Evolutionary conservation across 2,888 invertebrate genomes (phyloP).

Genomic region (Hypercompe scribonia): DNA sequence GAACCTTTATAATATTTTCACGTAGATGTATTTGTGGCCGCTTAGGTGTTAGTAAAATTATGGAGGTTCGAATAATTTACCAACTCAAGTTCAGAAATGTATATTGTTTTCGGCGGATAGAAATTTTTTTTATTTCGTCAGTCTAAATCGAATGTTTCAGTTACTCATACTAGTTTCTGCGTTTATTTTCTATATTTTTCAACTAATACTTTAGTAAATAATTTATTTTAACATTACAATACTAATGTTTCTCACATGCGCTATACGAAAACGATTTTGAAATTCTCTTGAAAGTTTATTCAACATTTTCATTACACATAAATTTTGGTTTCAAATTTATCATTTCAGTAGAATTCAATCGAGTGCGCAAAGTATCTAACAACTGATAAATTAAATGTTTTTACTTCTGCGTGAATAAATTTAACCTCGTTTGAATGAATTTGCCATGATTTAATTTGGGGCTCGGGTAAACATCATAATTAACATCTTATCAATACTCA

Average conservation of each 20-base stretch:
- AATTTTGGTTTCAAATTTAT: constrained; percentile 3
- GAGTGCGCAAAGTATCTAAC: constrained; percentile 1
- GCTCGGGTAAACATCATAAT: not conserved
- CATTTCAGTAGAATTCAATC: constrained; percentile 3
- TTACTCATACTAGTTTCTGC: not conserved
- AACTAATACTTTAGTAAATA: not conserved
- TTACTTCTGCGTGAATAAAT: not conserved
- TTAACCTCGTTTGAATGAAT: not conserved
- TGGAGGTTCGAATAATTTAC: constrained; percentile 3
- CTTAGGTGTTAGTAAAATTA: constrained; percentile 9
- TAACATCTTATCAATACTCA: not conserved
- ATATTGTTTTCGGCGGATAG: not conserved
- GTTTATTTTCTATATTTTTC: not conserved
- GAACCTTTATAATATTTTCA: constrained; percentile 14
- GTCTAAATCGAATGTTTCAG: not conserved
- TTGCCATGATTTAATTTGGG: not conserved
- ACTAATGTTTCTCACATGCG: not conserved
- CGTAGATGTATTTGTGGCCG: constrained; percentile 3
- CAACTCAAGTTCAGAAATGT: not conserved
- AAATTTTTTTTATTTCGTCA: not conserved
- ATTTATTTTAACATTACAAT: not conserved
- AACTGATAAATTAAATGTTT: constrained; percentile 10
- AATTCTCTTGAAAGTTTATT: not conserved
- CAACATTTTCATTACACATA: not conserved
- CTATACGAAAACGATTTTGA: not conserved